Evolutionary conservation across 2,888 invertebrate species (phyloP), one percentile per base, ranked within the genome.

Genomic region (Pristionchus mayeri): DNA sequence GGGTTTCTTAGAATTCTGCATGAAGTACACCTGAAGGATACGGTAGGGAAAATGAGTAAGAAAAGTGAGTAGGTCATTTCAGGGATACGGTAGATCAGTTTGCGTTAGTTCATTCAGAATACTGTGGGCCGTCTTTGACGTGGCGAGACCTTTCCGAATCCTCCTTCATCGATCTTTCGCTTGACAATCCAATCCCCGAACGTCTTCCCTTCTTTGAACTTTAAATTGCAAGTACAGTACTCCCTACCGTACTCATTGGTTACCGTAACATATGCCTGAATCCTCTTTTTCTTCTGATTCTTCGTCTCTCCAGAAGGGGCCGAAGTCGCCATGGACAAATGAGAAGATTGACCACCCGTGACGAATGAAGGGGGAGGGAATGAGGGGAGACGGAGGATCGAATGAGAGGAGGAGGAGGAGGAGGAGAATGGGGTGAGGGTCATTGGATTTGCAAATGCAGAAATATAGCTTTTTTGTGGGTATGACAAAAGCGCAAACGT

Each of bases 111-210:
- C 34, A 11, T 63, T 16, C 1, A 34, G 63, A 34, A 13, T 3
- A 63, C 63, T 4, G 21, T 54, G n/a, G 54, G 67, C 7, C 27
- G 27, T 27, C 18, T 13, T 30, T 3, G 34, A 24, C 13, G n/a
- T 7, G 44, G 3, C 83, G 86, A 87, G 9, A 90, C 91, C 71
- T 87, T 87, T n/a, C 91, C 90, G 76, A 90, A 91, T 7, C 91
- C 91, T 67, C 91, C 91, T 81, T 90, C 91, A 84, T 90, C 90
- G 57, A 91, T 79, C 44, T 88, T 87, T 84, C 86, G 76, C 21
- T 85, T 84, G 71, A 90, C 85, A 34, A 30, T 71, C 90, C 90
- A 91, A n/a, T 88, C 87, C 13, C 89, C 89, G 79, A 90, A 88
- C 63, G 21, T 0, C 24, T 50, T 48, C 13, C 76, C 76, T 16